Evolutionary conservation across 2,797 vertebrate species (phyloP), one percentile per base, ranked within the genome.

Genomic region (Anguilla pacifica): DNA sequence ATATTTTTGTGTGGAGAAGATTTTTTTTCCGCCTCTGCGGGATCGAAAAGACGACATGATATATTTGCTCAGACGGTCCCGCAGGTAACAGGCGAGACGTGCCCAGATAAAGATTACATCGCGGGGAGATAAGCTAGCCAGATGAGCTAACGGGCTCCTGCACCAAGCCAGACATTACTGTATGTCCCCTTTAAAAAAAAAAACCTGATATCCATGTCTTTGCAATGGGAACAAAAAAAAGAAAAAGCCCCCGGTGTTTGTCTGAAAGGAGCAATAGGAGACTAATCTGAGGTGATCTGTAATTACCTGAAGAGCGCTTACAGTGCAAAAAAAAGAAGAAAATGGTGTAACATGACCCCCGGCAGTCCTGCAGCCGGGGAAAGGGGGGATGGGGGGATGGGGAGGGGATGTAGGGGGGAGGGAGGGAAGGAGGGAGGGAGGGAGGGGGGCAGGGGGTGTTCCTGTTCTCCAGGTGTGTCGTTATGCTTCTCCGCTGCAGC

Each of bases 231-330:
- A 35, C 35, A 35, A 35, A 35, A 61, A 86, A 88, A 87, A 55
- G 81, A 19, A 35, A 77, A 86, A 88, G 86, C 67, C 35, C 79
- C n/a, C 9, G 3, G 10, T 87, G 84, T 86, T 87, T 86, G 59
- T 86, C 87, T 88, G 61, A 9, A 86, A 89, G 19, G 85, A 59
- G 35, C 90, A 86, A 83, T 67, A 55, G 82, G 83, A 86, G 53
- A 88, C 43, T 35, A 89, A 85, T 89, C 85, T 25, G 67, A 57
- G 15, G 49, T 74, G 55, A 89, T 85, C 51, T 89, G 86, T 89
- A 88, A 90, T 90, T 89, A 88, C 85, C 81, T 28, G 11, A 51
- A 59, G 39, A 72, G 85, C 72, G 85, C 77, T 88, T 67, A 87
- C 61, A 46, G 64, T 28, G 79, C 86, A 72, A 57, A 57, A 57